Conservation (phyloP, 2,113 vertebrate species). For the Muntiacus muntjak region DNA sequence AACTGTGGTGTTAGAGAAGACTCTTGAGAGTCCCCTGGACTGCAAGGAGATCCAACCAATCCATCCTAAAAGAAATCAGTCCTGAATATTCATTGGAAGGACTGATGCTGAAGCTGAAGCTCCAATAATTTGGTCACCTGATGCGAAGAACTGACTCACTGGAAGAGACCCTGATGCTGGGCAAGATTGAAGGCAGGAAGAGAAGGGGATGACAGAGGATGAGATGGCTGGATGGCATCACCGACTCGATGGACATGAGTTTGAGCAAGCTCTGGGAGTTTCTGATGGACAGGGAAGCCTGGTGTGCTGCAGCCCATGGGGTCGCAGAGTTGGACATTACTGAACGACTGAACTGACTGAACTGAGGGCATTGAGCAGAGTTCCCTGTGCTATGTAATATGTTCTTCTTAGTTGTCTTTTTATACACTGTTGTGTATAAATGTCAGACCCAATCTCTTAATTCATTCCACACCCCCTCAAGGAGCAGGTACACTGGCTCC, state of each 20-base stretch:
- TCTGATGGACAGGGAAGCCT: background rate
- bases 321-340: background rate
- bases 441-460: background rate
- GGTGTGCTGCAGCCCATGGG: fast-evolving
- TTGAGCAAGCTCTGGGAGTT: background rate
- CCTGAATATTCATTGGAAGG: background rate
- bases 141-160: background rate
- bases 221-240: background rate
- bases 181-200: background rate
- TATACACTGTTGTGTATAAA: background rate
- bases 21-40: background rate
- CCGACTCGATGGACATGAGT: background rate
- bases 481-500: background rate
- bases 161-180: background rate
- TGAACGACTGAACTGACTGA: background rate
- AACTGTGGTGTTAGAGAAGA: background rate
- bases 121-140: background rate
- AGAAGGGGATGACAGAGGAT: background rate
- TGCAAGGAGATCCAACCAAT: background rate
- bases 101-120: background rate
- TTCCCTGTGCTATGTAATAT: background rate
- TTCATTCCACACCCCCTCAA: background rate
- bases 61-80: background rate
- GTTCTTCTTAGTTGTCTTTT: background rate
- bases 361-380: background rate